These are phyloP conservation scores for Crematogaster levior DNA, from an alignment of 2,888 invertebrate species.

Conservation along the genomic window DNA sequence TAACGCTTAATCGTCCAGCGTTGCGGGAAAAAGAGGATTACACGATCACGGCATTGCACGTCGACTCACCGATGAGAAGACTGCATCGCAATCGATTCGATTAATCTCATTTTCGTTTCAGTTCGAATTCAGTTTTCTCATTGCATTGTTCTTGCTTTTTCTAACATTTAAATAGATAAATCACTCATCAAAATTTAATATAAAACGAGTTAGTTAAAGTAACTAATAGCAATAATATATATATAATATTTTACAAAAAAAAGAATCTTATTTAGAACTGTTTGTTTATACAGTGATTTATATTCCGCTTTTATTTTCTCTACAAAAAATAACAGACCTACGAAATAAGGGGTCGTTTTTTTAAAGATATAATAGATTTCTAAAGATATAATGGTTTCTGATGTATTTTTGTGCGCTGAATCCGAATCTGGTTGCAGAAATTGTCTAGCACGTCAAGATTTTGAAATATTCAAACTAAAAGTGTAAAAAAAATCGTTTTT, in stretches of 20 bases:
- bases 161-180: background rate
- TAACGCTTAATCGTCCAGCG: slow-evolving; percentile 67
- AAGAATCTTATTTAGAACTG: background rate
- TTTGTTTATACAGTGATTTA: background rate
- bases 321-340: background rate
- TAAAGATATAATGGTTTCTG: too few species aligned
- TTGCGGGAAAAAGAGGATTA: slow-evolving; percentile 62
- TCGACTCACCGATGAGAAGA: slow-evolving; percentile 8
- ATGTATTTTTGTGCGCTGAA: too few species aligned
- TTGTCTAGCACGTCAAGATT: too few species aligned
- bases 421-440: too few species aligned
- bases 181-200: background rate
- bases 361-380: too few species aligned
- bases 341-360: too few species aligned
- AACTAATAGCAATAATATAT: too few species aligned
- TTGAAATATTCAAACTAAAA: too few species aligned
- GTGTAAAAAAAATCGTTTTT: too few species aligned
- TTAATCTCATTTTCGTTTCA: slow-evolving; percentile 1
- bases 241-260: background rate
- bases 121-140: too few species aligned
- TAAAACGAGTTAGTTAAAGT: too few species aligned
- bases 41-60: slow-evolving; percentile 38
- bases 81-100: slow-evolving; percentile 1
- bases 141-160: background rate
- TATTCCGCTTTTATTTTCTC: background rate